Evolutionary conservation across 2,113 vertebrate species (phyloP), one percentile per base, ranked within the genome.

Genomic region (Ctenomys sociabilis): DNA sequence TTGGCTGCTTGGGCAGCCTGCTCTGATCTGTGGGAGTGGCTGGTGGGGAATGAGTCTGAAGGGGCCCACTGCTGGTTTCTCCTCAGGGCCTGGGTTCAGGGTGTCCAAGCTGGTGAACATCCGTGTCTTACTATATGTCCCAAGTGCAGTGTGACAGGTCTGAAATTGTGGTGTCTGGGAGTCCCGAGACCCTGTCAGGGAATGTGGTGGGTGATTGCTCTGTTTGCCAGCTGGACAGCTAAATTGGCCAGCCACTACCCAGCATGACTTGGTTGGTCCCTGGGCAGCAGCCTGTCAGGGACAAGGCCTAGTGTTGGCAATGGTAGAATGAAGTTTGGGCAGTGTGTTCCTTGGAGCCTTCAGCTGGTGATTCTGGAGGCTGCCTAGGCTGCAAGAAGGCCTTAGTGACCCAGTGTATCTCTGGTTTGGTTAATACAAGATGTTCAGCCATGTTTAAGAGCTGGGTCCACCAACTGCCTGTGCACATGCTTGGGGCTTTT

Each of bases 91-190:
- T 45, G 5, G 52, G 59, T 2, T 21, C 35, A 32, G 70, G 45
- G 3, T 6, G 1, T 40, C 28, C 14, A 1, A 24, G 43, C 59
- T 2, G 30, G 1, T 22, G 12, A 72, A 40, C 19, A 9, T 0
- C 49, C 21, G 11, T 26, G 21, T 40, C 17, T 59, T 7, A 8
- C 28, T 28, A 0, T 9, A 0, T 24, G 52, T 54, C 83, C 86
- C 64, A 5, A 0, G 2, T 32, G 3, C 0, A 0, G 7, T n/a
- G 0, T 17, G 7, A 22, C 26, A 22, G 1, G 1, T 52, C 19
- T 11, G 78, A 2, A 1, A 1, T 3, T 35, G 3, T 14, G 5
- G 17, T 28, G 2, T 30, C 54, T 2, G 37, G 85, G 81, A 0
- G 1, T 54, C 21, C 9, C 4, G 2, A 54, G 72, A 63, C 63